phyloP scores from a whole-genome alignment of 2,888 invertebrate species.

The Trichopria drosophilae region DNA sequence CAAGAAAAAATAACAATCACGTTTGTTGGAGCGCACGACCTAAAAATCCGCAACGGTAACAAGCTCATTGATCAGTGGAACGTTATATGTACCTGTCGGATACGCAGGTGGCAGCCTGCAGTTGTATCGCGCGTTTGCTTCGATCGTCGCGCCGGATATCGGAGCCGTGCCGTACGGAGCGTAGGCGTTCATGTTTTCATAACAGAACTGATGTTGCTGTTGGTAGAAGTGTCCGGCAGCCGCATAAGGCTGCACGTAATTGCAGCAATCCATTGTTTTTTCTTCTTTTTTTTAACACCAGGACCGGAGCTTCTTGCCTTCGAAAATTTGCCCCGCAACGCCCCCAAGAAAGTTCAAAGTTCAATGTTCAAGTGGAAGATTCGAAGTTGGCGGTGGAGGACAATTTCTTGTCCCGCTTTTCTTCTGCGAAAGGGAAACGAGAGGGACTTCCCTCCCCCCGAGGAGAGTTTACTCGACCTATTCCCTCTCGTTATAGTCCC shows the following conservation, averaged over 20 bases:
- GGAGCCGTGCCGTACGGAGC: conserved; percentile 38
- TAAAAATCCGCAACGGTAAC: no score
- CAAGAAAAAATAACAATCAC: no score
- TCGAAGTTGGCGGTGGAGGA: no score
- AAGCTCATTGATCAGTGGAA: no score
- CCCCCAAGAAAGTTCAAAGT: no score
- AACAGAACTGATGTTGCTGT: conserved; percentile 49
- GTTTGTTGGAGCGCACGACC: no score
- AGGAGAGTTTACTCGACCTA: no score
- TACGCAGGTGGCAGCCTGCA: conserved; percentile 50
- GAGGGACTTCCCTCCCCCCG: neutral
- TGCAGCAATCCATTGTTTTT: conserved; percentile 53
- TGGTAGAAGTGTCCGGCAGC: conserved; percentile 50
- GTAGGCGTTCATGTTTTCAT: conserved; percentile 50
- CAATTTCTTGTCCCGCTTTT: neutral
- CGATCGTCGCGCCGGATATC: conserved; percentile 24
- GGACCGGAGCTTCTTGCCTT: neutral
- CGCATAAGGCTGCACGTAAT: conserved; percentile 53
- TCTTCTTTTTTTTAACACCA: neutral
- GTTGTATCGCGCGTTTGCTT: conserved; percentile 48
- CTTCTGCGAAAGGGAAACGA: no score
- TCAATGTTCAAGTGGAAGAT: no score
- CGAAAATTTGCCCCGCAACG: no score
- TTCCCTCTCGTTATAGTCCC: no score
- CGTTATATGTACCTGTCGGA: conserved; percentile 57